A percentile compares a stretch with the other conserved stretches of the same genome.
These are phyloP conservation scores for Drosophila atroscutellata DNA, from an alignment of 2,888 invertebrate genomes.

Conservation along the genomic window DNA sequence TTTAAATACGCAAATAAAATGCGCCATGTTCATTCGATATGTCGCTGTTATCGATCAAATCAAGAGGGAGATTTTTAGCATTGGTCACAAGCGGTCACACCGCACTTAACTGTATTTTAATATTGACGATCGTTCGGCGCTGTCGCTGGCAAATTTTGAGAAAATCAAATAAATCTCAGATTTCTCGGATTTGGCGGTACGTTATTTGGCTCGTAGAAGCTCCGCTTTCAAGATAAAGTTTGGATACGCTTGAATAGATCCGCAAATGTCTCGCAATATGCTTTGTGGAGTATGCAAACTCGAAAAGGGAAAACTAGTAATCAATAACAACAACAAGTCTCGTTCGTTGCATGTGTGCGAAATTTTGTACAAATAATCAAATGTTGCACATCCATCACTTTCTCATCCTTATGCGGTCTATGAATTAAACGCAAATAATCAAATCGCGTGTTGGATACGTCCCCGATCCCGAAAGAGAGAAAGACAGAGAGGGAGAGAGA, in stretches of 20 bases:
- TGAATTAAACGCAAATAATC: slow-evolving; percentile 56
- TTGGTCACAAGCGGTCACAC: slow-evolving; percentile 38
- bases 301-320: not conserved
- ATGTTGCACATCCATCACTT: slow-evolving; percentile 26
- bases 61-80: not conserved
- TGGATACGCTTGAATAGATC: slow-evolving; percentile 36
- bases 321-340: slow-evolving; percentile 26
- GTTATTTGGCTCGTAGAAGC: slow-evolving; percentile 25
- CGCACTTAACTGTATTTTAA: slow-evolving; percentile 33
- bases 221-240: slow-evolving; percentile 29
- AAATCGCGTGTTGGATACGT: slow-evolving; percentile 60
- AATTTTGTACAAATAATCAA: slow-evolving; percentile 24
- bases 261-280: not conserved
- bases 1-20: not conserved
- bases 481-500: not conserved
- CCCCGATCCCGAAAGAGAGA: slow-evolving; percentile 7
- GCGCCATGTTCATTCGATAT: slow-evolving; percentile 17
- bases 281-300: slow-evolving; percentile 13
- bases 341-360: slow-evolving; percentile 11
- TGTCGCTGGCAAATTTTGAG: slow-evolving; percentile 33
- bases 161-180: slow-evolving; percentile 15
- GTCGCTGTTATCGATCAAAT: slow-evolving; percentile 35
- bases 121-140: slow-evolving; percentile 43
- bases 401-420: slow-evolving; percentile 54
- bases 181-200: slow-evolving; percentile 43